Percentiles rank a stretch among this genome's conserved stretches.
phyloP scores from a whole-genome alignment of 1,140 invertebrate genomes.

The Harlomillsia oculata region DNA sequence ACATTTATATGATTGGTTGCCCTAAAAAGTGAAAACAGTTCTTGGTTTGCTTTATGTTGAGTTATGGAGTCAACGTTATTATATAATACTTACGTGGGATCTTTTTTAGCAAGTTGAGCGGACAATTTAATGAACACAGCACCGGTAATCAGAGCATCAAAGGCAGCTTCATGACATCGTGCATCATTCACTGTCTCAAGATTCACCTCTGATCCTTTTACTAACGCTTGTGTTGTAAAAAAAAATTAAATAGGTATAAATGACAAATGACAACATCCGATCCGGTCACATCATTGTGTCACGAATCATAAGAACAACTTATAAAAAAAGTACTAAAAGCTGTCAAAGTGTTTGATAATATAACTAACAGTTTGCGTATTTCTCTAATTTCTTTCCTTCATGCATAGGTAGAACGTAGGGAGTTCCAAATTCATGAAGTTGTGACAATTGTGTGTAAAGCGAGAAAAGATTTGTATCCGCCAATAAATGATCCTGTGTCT shows the following conservation, averaged over 20 bases:
- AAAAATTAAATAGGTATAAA: slow-evolving; percentile 30
- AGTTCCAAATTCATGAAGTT: slow-evolving; percentile 8
- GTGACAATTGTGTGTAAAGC: slow-evolving; percentile 4
- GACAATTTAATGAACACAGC: slow-evolving; percentile 51
- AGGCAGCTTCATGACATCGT: slow-evolving; percentile 60
- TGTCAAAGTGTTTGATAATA: neutral
- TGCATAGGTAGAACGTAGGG: slow-evolving; percentile 11
- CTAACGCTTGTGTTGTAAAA: slow-evolving; percentile 9
- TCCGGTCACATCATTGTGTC: neutral
- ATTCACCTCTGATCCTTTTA: neutral
- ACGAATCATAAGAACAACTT: neutral
- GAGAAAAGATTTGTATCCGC: slow-evolving; percentile 13
- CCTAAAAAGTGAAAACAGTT: slow-evolving; percentile 34
- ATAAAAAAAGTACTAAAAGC: neutral
- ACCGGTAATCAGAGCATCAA: slow-evolving; percentile 63
- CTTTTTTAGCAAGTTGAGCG: slow-evolving; percentile 41
- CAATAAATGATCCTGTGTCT: neutral
- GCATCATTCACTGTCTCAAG: slow-evolving; percentile 40
- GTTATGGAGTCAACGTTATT: slow-evolving; percentile 37
- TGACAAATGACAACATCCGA: neutral
- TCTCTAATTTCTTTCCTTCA: too few relatives aligned
- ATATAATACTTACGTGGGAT: slow-evolving; percentile 34
- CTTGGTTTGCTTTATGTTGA: neutral
- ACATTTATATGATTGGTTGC: neutral
- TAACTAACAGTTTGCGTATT: neutral